phyloP scores from a whole-genome alignment of 2,888 invertebrate genomes.

The Xanthia icteritia region DNA sequence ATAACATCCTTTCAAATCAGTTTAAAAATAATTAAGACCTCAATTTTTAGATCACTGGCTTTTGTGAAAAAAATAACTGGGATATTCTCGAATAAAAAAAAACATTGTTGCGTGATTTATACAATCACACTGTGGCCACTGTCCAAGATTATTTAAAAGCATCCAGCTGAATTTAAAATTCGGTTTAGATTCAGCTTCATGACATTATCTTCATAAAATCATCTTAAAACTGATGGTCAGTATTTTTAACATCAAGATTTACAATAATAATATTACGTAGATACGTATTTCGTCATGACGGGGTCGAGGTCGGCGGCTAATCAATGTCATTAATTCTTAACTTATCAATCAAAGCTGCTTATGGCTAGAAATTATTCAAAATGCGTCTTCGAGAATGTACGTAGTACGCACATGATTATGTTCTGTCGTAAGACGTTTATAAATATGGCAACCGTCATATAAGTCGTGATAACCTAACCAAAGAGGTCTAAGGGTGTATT shows the following conservation, averaged over 20 bases:
- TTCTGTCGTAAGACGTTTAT: conserved; percentile 12
- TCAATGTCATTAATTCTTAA: conserved; percentile 51
- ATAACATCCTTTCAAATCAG: conserved; percentile 32
- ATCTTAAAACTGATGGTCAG: not conserved
- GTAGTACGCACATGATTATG: not conserved
- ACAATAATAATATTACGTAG: not conserved
- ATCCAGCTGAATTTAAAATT: not conserved
- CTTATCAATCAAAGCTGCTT: conserved; percentile 36
- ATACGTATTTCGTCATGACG: conserved; percentile 24
- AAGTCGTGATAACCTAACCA: not conserved
- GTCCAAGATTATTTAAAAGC: conserved; percentile 44
- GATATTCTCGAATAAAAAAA: not conserved
- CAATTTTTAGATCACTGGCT: conserved; percentile 12
- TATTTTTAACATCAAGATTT: conserved; percentile 13
- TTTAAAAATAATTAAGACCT: conserved; percentile 11
- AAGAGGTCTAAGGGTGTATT: not conserved
- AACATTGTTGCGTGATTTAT: not conserved
- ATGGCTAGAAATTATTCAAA: conserved; percentile 25
- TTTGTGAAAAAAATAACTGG: not conserved
- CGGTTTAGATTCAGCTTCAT: not conserved
- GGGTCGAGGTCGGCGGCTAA: conserved; percentile 46
- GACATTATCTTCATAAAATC: not conserved
- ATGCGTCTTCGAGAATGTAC: conserved; percentile 25
- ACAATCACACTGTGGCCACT: conserved; percentile 20
- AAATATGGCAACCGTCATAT: conserved; percentile 21